Conservation (phyloP, 2,113 vertebrate genomes). For the Hippocampus mohnikei region DNA sequence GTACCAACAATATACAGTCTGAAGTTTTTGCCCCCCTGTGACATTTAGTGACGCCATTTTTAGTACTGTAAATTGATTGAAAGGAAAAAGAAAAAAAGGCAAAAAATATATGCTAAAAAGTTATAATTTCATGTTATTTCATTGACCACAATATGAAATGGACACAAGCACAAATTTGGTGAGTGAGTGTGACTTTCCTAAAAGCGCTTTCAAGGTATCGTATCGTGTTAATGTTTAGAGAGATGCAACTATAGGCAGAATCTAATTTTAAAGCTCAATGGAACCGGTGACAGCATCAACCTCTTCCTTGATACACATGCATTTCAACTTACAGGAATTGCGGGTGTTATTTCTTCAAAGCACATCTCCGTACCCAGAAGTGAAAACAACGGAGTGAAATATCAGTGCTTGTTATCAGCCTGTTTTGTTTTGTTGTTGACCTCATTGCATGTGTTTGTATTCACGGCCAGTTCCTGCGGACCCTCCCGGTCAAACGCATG, state of each 20-base stretch:
- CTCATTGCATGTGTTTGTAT: conserved; percentile 53
- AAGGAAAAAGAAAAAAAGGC: background rate
- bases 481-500: conserved; percentile 54
- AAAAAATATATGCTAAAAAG: background rate
- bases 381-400: conserved; percentile 37
- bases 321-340: conserved; percentile 7
- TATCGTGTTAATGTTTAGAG: background rate
- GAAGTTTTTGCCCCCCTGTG: background rate
- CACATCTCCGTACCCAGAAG: conserved; percentile 26
- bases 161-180: background rate
- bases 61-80: too few species aligned
- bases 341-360: conserved; percentile 12
- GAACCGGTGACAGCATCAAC: background rate
- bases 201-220: background rate
- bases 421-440: conserved; percentile 63
- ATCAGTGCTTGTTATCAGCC: conserved; percentile 56
- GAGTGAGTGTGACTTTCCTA: background rate
- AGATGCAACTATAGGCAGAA: background rate
- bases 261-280: background rate
- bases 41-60: background rate
- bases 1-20: background rate
- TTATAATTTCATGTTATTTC: background rate
- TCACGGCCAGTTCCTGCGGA: conserved; percentile 57
- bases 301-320: background rate
- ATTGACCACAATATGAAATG: background rate